Evolutionary conservation across 2,797 vertebrate species (phyloP), one percentile per base, ranked within the genome.

Genomic region (Parauchenoglanis punctatus): DNA sequence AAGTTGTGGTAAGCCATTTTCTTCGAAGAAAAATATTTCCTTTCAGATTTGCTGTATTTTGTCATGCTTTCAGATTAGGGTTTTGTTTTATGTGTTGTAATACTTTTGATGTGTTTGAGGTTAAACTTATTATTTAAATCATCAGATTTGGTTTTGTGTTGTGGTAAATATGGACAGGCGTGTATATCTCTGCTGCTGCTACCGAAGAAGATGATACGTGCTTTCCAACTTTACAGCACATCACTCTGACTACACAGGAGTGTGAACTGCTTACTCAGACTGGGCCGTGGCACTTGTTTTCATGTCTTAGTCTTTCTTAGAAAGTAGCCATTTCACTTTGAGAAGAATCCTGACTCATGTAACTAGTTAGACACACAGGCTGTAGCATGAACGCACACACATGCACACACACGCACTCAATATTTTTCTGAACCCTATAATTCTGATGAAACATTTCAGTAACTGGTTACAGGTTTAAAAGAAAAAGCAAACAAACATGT

Each of bases 291-390:
- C 56, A 65, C 78, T 59, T 23, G 18, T 70, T 68, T 73, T 56
- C 23, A 81, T 7, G 28, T 65, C 44, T 63, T 25, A 63, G 3
- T n/a, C 25, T 54, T 87, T 87, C 56, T 65, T 87, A 76, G 81
- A 87, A 87, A 87, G 86, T 2, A 76, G 20, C 44, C 49, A 23
- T 25, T 83, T 83, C 70, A 40, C 68, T 87, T 44, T 76, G 31
- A 73, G 56, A 12, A 5, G 78, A 65, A 67, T 76, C 70, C 58
- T 83, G 81, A 87, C 81, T 87, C 86, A 83, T 46, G 44, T 72
- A 67, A 40, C 40, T 65, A 31, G 61, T 72, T 81, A 4, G 40
- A 52, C 67, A 52, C 40, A 59, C 56, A 63, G 44, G 46, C 46
- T 75, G 6, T 77, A 49, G 40, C 65, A 20, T 56, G 73, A 25